Conservation (phyloP, 2,113 vertebrate genomes). For the Albula goreensis region DNA sequence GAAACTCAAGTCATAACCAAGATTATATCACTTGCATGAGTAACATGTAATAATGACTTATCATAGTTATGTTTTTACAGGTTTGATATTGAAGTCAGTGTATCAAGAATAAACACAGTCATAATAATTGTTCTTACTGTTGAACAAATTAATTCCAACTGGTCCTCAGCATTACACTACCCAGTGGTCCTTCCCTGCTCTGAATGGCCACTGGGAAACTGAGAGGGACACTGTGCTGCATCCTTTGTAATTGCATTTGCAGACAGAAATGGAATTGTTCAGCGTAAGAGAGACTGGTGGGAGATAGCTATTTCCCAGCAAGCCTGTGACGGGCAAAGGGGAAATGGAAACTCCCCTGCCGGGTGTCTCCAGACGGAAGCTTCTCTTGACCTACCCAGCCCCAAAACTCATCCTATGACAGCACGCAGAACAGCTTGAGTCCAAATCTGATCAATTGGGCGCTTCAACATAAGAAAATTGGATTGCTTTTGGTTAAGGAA, state of each 20-base stretch:
- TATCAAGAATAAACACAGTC: too few relatives aligned
- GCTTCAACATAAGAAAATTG: neutral
- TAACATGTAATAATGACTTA: too few relatives aligned
- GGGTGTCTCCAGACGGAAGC: neutral
- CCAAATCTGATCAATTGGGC: neutral
- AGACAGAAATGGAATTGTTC: neutral
- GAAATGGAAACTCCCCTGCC: neutral
- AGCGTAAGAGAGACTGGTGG: neutral
- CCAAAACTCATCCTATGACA: neutral
- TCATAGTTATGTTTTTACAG: too few relatives aligned
- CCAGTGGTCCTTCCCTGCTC: too few relatives aligned
- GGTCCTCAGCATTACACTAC: too few relatives aligned
- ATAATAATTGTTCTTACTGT: too few relatives aligned
- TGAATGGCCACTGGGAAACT: too few relatives aligned
- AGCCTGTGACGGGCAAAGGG: neutral
- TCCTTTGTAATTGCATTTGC: neutral
- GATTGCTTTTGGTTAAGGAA: neutral
- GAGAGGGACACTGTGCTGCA: too few relatives aligned
- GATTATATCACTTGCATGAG: too few relatives aligned
- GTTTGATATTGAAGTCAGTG: too few relatives aligned
- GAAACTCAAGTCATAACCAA: too few relatives aligned
- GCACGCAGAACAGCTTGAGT: neutral
- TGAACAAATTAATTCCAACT: neutral
- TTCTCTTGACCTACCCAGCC: neutral
- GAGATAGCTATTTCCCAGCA: conserved; percentile 3